Percentiles rank a stretch among this genome's conserved stretches.
Conservation (phyloP, 1,140 invertebrate genomes). For the Drosophila rhopaloa region DNA sequence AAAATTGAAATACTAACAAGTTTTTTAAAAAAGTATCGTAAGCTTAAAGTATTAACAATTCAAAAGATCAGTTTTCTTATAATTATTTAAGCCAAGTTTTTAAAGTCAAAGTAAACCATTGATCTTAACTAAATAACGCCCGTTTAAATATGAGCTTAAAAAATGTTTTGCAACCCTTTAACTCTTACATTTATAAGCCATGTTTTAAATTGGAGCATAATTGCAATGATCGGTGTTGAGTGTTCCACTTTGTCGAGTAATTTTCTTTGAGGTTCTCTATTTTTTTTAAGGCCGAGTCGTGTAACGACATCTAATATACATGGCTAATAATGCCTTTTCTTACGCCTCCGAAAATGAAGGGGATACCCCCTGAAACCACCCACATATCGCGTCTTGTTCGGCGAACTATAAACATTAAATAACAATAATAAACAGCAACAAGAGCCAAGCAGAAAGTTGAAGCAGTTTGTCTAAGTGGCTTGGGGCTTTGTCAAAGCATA, state of each 20-base stretch:
- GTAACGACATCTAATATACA: constrained; percentile 28
- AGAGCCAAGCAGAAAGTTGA: constrained; percentile 60
- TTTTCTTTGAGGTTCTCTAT: constrained; percentile 7
- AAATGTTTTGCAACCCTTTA: neutral
- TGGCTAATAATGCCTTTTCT: constrained; percentile 51
- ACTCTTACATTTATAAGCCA: neutral
- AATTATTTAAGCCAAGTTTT: no score
- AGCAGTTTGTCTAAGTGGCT: constrained; percentile 76
- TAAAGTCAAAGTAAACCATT: no score
- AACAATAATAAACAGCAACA: constrained; percentile 73
- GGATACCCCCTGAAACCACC: constrained; percentile 18
- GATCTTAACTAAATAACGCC: no score
- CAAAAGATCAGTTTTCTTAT: no score
- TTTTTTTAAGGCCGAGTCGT: constrained; percentile 17
- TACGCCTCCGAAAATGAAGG: constrained; percentile 47
- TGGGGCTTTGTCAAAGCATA: constrained; percentile 67
- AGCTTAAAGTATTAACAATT: no score
- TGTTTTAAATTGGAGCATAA: neutral
- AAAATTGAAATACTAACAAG: no score
- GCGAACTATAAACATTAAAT: constrained; percentile 75
- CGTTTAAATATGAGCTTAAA: neutral
- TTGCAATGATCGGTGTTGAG: constrained; percentile 11
- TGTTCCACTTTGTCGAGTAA: constrained; percentile 11
- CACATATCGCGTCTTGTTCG: constrained; percentile 51
- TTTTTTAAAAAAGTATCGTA: no score